Evolutionary conservation across 2,888 invertebrate species (phyloP), one percentile per base, ranked within the genome.

Genomic region (Dascillus cervinus): DNA sequence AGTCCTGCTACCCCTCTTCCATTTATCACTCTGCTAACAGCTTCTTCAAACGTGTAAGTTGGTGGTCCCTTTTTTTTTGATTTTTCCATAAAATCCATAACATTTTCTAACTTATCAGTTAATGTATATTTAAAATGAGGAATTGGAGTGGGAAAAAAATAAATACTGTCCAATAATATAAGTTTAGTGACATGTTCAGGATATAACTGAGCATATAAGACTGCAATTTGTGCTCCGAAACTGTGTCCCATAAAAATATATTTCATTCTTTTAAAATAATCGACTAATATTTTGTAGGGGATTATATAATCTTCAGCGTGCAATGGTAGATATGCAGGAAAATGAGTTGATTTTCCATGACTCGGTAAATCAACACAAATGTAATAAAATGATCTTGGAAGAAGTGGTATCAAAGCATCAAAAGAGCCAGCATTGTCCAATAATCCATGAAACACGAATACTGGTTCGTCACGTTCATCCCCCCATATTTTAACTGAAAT

Each of bases 401-500:
- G 50, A 10, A 67, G 49, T n/a, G 67, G 67, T 9, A 76, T 65
- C 2, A 80, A 51, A 0, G 67, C 63, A 32, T 77, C 67, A 54
- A 75, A 79, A 22, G 70, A 66, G 1, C 72, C 73, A 0, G 73
- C 72, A 4, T 76, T 75, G 53, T 79, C 79, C 44, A 69, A 59
- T 34, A 64, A 52, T 0, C 79, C 79, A 45, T 79, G 79, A 11
- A 75, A 60, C 3, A 72, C 65, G 11, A 80, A 52, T 4, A 77
- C 67, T 0, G 73, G 71, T 2, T 71, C 68, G 24, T 71, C 60
- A 11, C 56, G 52, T 46, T 67, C 64, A 36, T 71, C 59, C 1
- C 79, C 79, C 77, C 77, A 79, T 37, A 73, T 67, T 55, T 76
- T 67, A 10, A 71, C 78, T 77, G 56, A 4, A 64, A 62, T n/a